phyloP scores from a whole-genome alignment of 92 coral and sea anemone genomes.

The Bergia puertoricense region DNA sequence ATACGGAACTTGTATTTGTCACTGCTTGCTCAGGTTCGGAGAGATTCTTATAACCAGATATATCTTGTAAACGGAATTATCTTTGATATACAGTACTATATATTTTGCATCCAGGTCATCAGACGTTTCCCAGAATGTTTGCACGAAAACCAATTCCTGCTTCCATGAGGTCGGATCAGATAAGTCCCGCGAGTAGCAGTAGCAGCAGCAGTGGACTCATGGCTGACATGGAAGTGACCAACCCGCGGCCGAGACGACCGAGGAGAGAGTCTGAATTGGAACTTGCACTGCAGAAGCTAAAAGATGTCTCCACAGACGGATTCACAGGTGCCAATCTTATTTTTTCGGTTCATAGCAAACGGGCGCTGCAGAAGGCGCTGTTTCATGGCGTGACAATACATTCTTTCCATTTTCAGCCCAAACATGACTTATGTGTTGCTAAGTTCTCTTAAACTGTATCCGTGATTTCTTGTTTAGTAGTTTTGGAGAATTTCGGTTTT shows the following conservation, averaged over 20 bases:
- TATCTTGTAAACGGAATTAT: not conserved
- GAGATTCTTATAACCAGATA: too few species aligned
- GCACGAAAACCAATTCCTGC: slow-evolving; percentile 93
- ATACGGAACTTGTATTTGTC: too few species aligned
- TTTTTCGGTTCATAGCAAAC: not conserved
- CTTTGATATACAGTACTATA: not conserved
- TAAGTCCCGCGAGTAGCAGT: slow-evolving; percentile 92
- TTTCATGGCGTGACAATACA: not conserved
- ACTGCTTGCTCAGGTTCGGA: too few species aligned
- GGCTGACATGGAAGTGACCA: slow-evolving; percentile 83
- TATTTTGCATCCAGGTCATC: slow-evolving; percentile 66
- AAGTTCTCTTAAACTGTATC: too few species aligned
- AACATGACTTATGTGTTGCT: too few species aligned
- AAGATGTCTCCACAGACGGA: slow-evolving; percentile 55
- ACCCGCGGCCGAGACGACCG: slow-evolving; percentile 51
- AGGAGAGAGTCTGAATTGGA: slow-evolving; percentile 79
- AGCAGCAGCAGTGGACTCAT: slow-evolving; percentile 97
- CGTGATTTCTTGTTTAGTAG: too few species aligned
- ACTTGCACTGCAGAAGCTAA: slow-evolving; percentile 56
- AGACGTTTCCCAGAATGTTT: slow-evolving; percentile 82
- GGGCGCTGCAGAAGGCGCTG: not conserved
- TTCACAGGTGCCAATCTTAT: slow-evolving; percentile 32
- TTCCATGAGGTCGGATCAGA: slow-evolving; percentile 77
- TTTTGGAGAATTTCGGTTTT: too few species aligned
- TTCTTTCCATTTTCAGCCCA: too few species aligned